Evolutionary conservation across 2,797 vertebrate genomes (phyloP).

Genomic region (Diplodus sargus): DNA sequence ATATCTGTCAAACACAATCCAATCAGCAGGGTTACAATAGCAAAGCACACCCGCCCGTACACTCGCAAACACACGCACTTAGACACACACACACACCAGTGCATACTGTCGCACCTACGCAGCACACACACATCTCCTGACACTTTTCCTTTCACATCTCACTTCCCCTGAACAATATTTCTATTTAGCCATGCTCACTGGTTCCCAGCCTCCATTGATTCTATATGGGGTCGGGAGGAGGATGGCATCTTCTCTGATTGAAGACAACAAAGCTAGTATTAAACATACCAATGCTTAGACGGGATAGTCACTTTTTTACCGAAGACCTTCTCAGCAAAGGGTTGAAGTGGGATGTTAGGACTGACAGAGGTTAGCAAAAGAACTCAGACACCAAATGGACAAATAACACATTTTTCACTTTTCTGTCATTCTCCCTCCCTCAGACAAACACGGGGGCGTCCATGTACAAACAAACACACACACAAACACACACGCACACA

Average conservation of each 20-base stretch:
- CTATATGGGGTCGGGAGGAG: conserved; percentile 66
- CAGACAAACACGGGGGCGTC: conserved; percentile 18
- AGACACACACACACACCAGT: conserved; percentile 62
- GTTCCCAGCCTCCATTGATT: conserved; percentile 79
- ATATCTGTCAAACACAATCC: conserved; percentile 93
- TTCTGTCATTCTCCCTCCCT: not conserved
- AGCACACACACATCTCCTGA: conserved; percentile 73
- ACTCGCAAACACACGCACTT: conserved; percentile 60
- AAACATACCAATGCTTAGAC: conserved; percentile 30
- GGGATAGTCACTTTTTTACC: conserved; percentile 24
- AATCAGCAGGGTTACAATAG: conserved; percentile 84
- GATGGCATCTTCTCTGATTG: conserved; percentile 66
- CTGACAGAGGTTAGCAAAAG: not conserved
- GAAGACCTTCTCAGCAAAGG: not conserved
- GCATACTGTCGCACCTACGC: conserved; percentile 68
- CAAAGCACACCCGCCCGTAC: conserved; percentile 72
- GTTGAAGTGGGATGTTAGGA: conserved; percentile 6
- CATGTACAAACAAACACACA: conserved; percentile 5
- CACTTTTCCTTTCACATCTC: conserved; percentile 88
- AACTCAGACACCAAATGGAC: conserved; percentile 26
- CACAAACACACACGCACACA: conserved; percentile 27
- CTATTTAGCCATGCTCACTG: conserved; percentile 86
- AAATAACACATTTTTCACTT: conserved; percentile 35
- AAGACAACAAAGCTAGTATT: conserved; percentile 62
- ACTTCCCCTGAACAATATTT: conserved; percentile 89